A percentile compares a stretch with the other conserved stretches of the same genome.
Conservation (phyloP, 2,113 vertebrate species). For the Acanthochromis polyacanthus region DNA sequence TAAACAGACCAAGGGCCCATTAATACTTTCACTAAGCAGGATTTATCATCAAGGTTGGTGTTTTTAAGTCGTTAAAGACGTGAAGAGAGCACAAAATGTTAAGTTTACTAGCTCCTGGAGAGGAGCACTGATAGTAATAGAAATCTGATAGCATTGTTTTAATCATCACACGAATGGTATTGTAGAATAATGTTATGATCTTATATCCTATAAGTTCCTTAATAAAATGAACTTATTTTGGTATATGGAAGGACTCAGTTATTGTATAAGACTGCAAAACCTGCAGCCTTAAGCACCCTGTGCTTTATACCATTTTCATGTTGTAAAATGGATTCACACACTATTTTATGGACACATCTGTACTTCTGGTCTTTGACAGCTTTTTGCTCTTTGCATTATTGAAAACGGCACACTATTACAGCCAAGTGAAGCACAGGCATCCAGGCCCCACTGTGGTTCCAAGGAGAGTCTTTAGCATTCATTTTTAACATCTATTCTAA, state of each 20-base stretch:
- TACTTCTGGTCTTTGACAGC: conserved; percentile 39
- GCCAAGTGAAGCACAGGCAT: conserved; percentile 37
- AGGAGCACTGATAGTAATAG: background rate
- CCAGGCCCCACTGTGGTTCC: conserved; percentile 21
- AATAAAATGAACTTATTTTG: background rate
- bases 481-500: conserved; percentile 62
- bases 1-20: background rate
- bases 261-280: conserved; percentile 4
- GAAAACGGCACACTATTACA: conserved; percentile 49
- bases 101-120: background rate
- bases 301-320: conserved; percentile 33
- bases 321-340: conserved; percentile 29
- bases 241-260: background rate
- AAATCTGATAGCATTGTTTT: background rate
- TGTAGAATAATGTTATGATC: background rate
- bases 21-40: background rate
- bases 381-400: conserved; percentile 62
- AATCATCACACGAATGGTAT: background rate
- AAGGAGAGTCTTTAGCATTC: conserved; percentile 37
- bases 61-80: conserved; percentile 1
- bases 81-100: background rate
- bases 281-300: conserved; percentile 10
- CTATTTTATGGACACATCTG: conserved; percentile 38
- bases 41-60: conserved; percentile 9
- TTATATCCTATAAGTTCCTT: background rate